Conservation (phyloP, 2,888 invertebrate species). For the Sarcophaga rosellei region DNA sequence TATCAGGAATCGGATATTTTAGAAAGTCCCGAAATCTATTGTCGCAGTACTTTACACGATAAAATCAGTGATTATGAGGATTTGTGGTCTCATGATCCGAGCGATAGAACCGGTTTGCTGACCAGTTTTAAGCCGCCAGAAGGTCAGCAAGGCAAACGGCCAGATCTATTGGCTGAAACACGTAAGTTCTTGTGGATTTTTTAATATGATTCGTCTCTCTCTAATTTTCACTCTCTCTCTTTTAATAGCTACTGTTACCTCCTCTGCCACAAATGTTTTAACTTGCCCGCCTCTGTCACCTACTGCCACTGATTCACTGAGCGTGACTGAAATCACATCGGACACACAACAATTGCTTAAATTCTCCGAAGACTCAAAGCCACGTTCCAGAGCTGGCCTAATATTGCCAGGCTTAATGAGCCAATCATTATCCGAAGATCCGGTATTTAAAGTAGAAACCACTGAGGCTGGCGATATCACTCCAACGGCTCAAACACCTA, state of each 20-base stretch:
- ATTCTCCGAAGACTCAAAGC: constrained; percentile 76
- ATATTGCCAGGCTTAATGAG: constrained; percentile 75
- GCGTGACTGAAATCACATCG: constrained; percentile 64
- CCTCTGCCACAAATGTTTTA: constrained; percentile 80
- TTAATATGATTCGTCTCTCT: neutral
- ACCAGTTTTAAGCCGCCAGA: constrained; percentile 79
- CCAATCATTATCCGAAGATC: constrained; percentile 74
- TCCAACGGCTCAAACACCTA: constrained; percentile 77
- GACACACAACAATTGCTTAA: constrained; percentile 76
- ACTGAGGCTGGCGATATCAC: constrained; percentile 76
- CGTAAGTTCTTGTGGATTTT: constrained; percentile 74
- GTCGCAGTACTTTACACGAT: constrained; percentile 92
- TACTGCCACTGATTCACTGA: constrained; percentile 67
- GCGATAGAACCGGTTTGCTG: constrained; percentile 83
- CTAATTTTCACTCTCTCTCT: neutral
- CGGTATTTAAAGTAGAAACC: constrained; percentile 69
- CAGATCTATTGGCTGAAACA: constrained; percentile 85
- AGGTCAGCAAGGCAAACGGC: constrained; percentile 80
- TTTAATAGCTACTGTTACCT: constrained; percentile 82
- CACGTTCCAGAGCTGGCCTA: constrained; percentile 77
- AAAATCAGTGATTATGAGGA: constrained; percentile 98
- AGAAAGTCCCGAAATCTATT: constrained; percentile 91
- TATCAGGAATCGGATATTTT: constrained; percentile 92
- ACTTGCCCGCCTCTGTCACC: constrained; percentile 71
- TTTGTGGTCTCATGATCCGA: constrained; percentile 90